Evolutionary conservation across 2,888 invertebrate species (phyloP).

Genomic region (Ormyrus thymus): DNA sequence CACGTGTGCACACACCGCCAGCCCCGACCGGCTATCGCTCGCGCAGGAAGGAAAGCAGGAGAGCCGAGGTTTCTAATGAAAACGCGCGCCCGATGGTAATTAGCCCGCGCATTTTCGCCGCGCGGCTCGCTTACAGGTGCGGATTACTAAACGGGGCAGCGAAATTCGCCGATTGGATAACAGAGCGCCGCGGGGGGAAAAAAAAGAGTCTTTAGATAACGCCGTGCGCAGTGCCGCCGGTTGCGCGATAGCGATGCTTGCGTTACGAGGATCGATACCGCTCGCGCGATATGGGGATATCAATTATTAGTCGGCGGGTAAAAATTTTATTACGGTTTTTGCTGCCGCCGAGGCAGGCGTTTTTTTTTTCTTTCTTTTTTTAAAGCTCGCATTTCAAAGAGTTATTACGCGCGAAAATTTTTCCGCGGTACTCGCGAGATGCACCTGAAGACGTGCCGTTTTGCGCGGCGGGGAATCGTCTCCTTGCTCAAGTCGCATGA

Average conservation of each 20-base stretch:
- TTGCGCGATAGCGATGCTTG: constrained; percentile 10
- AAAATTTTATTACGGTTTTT: no score
- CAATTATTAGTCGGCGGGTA: background rate
- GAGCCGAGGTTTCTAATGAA: constrained; percentile 25
- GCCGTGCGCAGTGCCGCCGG: background rate
- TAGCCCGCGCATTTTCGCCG: constrained; percentile 27
- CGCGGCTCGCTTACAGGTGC: background rate
- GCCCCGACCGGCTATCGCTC: no score
- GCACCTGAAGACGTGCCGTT: no score
- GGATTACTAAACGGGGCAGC: constrained; percentile 10
- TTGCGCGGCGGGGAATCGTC: background rate
- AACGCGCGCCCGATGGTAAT: constrained; percentile 31
- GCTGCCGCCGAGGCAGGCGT: no score
- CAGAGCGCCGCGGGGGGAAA: no score
- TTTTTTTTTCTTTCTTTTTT: no score
- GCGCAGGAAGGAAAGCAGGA: constrained; percentile 22
- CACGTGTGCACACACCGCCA: constrained; percentile 2
- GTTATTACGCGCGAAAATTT: no score
- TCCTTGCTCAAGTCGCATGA: background rate
- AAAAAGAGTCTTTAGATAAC: background rate
- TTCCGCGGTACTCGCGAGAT: no score
- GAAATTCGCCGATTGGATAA: constrained; percentile 16
- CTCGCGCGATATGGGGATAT: constrained; percentile 15
- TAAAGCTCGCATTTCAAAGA: no score
- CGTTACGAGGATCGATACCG: background rate